phyloP scores from a whole-genome alignment of 1,140 invertebrate genomes.

The Bombus vancouverensis region DNA sequence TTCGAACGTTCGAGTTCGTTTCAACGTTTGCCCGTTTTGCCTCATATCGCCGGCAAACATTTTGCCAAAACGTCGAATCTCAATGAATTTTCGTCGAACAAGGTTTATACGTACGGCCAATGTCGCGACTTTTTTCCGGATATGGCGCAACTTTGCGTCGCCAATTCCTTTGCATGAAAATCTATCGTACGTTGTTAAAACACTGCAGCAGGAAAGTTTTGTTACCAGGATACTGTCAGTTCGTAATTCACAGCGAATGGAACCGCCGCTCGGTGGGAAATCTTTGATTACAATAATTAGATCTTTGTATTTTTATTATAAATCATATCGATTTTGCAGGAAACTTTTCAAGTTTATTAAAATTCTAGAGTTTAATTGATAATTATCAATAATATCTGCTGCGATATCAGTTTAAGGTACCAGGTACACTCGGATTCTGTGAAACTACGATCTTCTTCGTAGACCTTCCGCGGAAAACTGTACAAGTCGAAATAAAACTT shows the following conservation, averaged over 20 bases:
- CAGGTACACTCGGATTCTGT: neutral
- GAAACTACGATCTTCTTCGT: no score
- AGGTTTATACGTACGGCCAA: neutral
- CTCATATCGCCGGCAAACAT: neutral
- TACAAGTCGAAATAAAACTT: no score
- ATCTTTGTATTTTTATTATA: no score
- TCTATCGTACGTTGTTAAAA: no score
- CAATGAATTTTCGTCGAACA: neutral
- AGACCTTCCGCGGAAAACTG: neutral
- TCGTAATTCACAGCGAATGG: no score
- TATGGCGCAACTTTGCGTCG: no score
- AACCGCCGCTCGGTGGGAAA: no score
- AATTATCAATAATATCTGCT: neutral
- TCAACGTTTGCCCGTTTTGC: neutral
- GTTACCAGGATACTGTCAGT: accelerated
- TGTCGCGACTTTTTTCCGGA: neutral
- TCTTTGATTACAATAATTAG: no score
- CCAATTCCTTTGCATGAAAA: no score
- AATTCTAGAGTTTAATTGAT: neutral
- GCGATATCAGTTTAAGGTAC: neutral
- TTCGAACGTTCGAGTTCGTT: neutral
- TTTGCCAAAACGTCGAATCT: neutral
- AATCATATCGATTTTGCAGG: no score
- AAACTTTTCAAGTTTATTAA: accelerated
- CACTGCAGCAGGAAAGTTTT: no score